Percentiles rank a stretch among this genome's conserved stretches.
These are phyloP conservation scores for Enteromius unitaeniatus DNA, from an alignment of 2,797 vertebrate species.

Conservation along the genomic window DNA sequence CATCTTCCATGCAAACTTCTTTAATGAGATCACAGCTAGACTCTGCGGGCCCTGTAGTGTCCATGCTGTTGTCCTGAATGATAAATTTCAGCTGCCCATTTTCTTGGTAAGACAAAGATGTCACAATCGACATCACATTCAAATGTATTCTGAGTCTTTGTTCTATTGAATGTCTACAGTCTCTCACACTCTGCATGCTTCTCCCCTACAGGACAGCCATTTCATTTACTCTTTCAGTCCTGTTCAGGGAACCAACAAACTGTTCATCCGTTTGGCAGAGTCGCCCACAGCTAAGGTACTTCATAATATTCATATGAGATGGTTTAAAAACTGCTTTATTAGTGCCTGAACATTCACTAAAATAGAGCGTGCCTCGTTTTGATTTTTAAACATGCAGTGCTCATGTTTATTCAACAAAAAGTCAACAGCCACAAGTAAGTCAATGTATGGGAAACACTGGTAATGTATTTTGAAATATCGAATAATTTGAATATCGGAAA, in stretches of 20 bases:
- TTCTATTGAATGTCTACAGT: neutral
- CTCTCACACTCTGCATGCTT: conserved; percentile 48
- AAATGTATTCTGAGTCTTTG: neutral
- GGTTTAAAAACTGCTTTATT: neutral
- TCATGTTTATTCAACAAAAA: neutral
- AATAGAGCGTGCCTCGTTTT: neutral
- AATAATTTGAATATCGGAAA: neutral
- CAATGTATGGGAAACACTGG: neutral
- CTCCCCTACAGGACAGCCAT: conserved; percentile 87
- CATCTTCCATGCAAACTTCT: conserved; percentile 92
- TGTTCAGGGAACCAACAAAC: conserved; percentile 87
- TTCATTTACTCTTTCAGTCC: conserved; percentile 99
- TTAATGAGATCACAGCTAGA: conserved; percentile 88
- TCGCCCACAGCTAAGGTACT: conserved; percentile 91
- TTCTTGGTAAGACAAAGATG: conserved; percentile 85
- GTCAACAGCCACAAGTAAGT: neutral
- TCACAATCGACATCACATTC: neutral
- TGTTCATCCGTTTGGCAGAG: conserved; percentile 91
- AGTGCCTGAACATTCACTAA: neutral
- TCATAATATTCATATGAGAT: neutral
- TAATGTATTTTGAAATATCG: neutral
- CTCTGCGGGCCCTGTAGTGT: conserved; percentile 95
- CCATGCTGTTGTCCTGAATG: conserved; percentile 95
- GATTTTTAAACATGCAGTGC: neutral
- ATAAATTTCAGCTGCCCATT: conserved; percentile 97